phyloP scores from a whole-genome alignment of 2,888 invertebrate species.

The Caenorhabditis virilis region DNA sequence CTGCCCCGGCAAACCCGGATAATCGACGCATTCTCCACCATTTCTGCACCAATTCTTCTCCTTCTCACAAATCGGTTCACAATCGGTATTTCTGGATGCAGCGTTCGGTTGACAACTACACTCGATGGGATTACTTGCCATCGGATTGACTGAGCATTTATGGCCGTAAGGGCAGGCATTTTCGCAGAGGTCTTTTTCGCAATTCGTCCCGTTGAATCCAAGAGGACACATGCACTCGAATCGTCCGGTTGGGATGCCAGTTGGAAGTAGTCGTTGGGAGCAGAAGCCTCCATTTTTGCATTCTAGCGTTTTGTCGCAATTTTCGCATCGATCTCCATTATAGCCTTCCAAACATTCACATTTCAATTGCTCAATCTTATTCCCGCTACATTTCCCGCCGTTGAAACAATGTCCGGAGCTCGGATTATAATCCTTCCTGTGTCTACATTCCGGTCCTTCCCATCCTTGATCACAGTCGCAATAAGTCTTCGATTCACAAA shows the following conservation, averaged over 20 bases:
- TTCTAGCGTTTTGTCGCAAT: conserved; percentile 68
- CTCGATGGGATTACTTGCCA: conserved; percentile 10
- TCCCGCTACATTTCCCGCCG: conserved; percentile 14
- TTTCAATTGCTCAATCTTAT: neutral
- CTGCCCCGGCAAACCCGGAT: conserved; percentile 21
- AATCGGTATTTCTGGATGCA: conserved; percentile 19
- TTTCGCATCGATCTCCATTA: conserved; percentile 72
- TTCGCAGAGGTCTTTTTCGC: conserved; percentile 22
- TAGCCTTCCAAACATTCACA: conserved; percentile 56
- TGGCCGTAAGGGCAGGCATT: conserved; percentile 24
- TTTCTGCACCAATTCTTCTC: conserved; percentile 28
- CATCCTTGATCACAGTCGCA: conserved; percentile 34
- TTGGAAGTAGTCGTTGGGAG: neutral
- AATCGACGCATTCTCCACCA: conserved; percentile 27
- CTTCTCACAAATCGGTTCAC: conserved; percentile 25
- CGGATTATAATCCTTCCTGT: neutral
- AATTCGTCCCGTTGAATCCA: conserved; percentile 17
- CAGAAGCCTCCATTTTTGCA: conserved; percentile 29
- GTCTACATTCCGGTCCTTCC: conserved; percentile 18
- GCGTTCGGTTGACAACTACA: conserved; percentile 25
- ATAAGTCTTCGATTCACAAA: conserved; percentile 13
- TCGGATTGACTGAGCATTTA: conserved; percentile 14
- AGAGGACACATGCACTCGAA: conserved; percentile 21
- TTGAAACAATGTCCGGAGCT: conserved; percentile 25
- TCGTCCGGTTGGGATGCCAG: neutral